phyloP scores from a whole-genome alignment of 2,888 invertebrate genomes.

The Pomacea canaliculata region DNA sequence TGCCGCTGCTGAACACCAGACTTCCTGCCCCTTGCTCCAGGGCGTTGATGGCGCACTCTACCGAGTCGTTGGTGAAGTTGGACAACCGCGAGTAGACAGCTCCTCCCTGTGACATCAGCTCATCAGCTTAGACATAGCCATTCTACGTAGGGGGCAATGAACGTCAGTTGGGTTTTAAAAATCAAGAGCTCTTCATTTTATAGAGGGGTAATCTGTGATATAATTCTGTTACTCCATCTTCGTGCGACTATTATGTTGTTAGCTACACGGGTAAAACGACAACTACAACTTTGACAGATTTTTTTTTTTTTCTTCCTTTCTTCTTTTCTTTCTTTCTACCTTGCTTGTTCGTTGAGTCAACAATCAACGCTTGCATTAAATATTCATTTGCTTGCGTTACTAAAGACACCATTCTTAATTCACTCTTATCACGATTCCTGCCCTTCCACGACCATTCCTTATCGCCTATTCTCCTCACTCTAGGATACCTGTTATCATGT shows the following conservation, averaged over 20 bases:
- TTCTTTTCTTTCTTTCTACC: neutral
- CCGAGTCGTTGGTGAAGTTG: constrained; percentile 55
- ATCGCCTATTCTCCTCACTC: no score
- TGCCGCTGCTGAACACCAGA: constrained; percentile 61
- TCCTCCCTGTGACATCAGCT: constrained; percentile 46
- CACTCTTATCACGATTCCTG: neutral
- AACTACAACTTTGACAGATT: neutral
- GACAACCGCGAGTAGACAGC: constrained; percentile 61
- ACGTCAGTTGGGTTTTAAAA: no score
- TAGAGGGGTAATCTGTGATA: no score
- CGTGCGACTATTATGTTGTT: neutral
- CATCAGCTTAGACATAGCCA: no score
- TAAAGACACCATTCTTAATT: neutral
- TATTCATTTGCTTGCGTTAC: neutral
- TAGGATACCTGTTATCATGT: no score
- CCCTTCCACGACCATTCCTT: no score
- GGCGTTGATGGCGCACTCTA: constrained; percentile 56
- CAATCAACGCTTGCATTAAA: no score
- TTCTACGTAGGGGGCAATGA: no score
- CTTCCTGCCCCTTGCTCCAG: constrained; percentile 63
- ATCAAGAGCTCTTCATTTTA: no score
- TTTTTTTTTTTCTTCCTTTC: neutral
- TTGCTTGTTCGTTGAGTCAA: neutral
- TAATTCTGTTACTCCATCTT: no score
- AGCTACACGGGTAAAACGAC: neutral